Evolutionary conservation across 1,140 invertebrate species (phyloP), one percentile per base, ranked within the genome.

Genomic region (Drosophila pallidifrons): DNA sequence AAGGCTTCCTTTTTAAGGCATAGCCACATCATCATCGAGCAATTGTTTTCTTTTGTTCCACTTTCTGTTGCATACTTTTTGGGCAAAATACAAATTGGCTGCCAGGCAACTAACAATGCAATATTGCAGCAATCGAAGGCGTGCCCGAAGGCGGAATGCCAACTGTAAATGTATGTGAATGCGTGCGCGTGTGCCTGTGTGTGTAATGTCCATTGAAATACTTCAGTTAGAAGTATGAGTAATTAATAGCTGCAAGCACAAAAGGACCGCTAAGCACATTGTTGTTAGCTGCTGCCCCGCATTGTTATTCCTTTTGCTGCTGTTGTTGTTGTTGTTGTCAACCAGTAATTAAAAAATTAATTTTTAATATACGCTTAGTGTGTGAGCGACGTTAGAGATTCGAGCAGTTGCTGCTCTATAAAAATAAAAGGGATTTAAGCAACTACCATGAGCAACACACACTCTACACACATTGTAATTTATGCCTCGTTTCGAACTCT

Each of bases 341-440:
- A 65, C 46, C 83, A 58, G 83, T 87, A 87, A 87, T 87, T 87
- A 87, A 87, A 87, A 80, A 77, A 88, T 87, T 87, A 87, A 87
- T 87, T 88, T 82, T 87, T 88, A 88, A 87, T 87, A 76, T 55
- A 66, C 69, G 75, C 82, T 86, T 79, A 87, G 82, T 75, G 82
- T 75, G 49, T 6, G 38, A 66, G 20, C 38, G 20, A 25, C 47
- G 47, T 10, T 25, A 38, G n/a, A 59, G 70, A 58, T 38, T 57
- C 20, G 20, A 43, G 43, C 20, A 65, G 4, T 57, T 6, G 38
- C 30, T 11, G 45, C 51, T 35, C 45, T 70, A 75, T 76, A 60
- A 69, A 79, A 86, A 70, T 79, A 75, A 78, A 81, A 66, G 67
- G 70, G 70, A 71, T 85, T 77, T 77, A 38, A 28, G 46, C 64